Evolutionary conservation across 2,797 vertebrate species (phyloP), one percentile per base, ranked within the genome.

Genomic region (Morus bassanus): DNA sequence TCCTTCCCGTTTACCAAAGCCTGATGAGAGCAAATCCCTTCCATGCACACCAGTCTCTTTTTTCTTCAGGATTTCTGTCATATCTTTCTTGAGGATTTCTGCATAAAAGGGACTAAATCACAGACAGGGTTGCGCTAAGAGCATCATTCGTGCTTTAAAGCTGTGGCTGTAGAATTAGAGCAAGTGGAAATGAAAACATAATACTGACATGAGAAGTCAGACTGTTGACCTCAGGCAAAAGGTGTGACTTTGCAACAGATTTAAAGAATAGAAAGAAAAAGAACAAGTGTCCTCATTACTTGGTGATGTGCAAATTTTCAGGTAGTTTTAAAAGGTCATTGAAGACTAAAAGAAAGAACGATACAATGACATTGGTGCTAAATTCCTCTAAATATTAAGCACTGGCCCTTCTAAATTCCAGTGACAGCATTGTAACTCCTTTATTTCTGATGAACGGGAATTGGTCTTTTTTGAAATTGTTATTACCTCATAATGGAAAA

Each of bases 61-160:
- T 37, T 53, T 57, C 37, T 63, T 43, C 16, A 17, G 24, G 13
- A 68, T 25, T 53, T 60, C 41, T 41, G 35, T 31, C 6, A 0
- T 24, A 17, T 23, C 19, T 61, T 77, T 54, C 35, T 54, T n/a
- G 25, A 79, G 22, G 37, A 5, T 33, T 67, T 70, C 17, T 30
- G 9, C 33, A 21, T 60, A 56, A 45, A 73, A 74, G 13, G 15
- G 51, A 57, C 13, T 48, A 30, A 81, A 45, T 18, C 28, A 43
- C 35, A 64, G 31, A 27, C 4, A 59, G 7, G 5, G 33, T 19
- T 37, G 35, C 43, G 23, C 27, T 54, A 28, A 65, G 41, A 39
- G 9, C 19, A 13, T 53, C 0, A 0, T 33, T 33, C 43, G 17
- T 23, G 2, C 48, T 51, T 77, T 74, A 30, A 70, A 89, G 8